Evolutionary conservation across 2,113 vertebrate genomes (phyloP).

Genomic region (Fukomys damarensis): DNA sequence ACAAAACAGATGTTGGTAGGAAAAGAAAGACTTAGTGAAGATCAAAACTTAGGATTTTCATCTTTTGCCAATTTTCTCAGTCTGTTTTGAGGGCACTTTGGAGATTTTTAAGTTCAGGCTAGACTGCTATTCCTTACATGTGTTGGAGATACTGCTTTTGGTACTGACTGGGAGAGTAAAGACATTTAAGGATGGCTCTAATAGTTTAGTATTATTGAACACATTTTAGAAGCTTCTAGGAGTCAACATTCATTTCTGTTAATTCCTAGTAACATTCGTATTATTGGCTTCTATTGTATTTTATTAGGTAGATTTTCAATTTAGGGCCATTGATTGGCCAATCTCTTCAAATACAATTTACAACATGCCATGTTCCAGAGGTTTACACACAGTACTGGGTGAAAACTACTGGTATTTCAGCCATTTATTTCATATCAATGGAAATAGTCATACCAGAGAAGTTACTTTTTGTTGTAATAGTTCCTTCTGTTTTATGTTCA

Average conservation of each 20-base stretch:
- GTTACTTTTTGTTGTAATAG: not conserved
- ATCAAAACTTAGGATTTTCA: not conserved
- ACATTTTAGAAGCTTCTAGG: not conserved
- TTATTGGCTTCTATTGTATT: not conserved
- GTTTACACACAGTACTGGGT: not conserved
- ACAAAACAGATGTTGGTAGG: not conserved
- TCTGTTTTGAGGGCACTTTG: not conserved
- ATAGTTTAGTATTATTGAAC: not conserved
- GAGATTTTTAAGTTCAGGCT: not conserved
- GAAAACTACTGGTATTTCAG: not conserved
- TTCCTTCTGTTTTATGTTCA: not conserved
- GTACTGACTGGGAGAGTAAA: not conserved
- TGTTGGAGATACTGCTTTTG: not conserved
- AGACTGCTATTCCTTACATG: not conserved
- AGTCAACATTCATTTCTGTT: not conserved
- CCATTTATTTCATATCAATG: not conserved
- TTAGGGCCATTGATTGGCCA: not conserved
- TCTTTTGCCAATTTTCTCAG: not conserved
- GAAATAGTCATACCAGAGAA: not conserved
- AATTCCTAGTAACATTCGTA: not conserved
- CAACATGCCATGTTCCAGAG: not conserved
- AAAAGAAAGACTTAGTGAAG: not conserved
- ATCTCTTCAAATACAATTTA: not conserved
- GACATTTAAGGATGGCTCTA: not conserved
- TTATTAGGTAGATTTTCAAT: not conserved